Evolutionary conservation across 2,888 invertebrate species (phyloP), one percentile per base, ranked within the genome.

Genomic region (Tortricodes alternella): DNA sequence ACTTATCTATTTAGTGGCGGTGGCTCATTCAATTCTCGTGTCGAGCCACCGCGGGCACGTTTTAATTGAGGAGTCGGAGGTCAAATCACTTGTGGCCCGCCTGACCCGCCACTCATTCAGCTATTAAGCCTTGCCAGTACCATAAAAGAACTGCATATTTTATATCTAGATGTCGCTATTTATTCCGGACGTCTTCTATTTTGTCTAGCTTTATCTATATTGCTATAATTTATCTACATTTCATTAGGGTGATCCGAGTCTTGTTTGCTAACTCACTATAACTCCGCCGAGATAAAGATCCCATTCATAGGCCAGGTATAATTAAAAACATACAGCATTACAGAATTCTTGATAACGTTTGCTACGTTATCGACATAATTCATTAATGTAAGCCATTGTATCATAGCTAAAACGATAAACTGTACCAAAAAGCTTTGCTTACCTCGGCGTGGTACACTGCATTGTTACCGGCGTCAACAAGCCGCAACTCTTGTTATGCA

Each of bases 41-140:
- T 62, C 63, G 68, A 70, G 70, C 72, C 74, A 70, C 70, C 67
- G 67, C 58, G 65, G 70, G 73, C 72, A 78, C 83, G 79, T 87
- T 85, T 87, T 89, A 89, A 89, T 89, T 89, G 83, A 85, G 69
- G 68, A 80, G 80, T 72, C 87, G 80, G 87, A 89, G 89, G 89
- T 89, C 90, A 88, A 89, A 90, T 89, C 89, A 89, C 88, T 90
- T 90, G 88, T 69, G 77, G 73, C 71, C 73, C 77, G 73, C 71
- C 64, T 24, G 55, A 53, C 62, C 59, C 29, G 18, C 29, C 44
- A 15, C 55, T 24, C 55, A 34, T 48, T 43, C 49, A 43, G 34
- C 55, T 55, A 55, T 55, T 44, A 44, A 44, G 29, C 29, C 29
- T 55, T 49, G 55, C 49, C 39, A 34, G 48, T 46, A 46, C 23